Percentiles rank a stretch among this genome's conserved stretches.
Conservation (phyloP, 2,797 vertebrate species). For the Bucorvus abyssinicus region DNA sequence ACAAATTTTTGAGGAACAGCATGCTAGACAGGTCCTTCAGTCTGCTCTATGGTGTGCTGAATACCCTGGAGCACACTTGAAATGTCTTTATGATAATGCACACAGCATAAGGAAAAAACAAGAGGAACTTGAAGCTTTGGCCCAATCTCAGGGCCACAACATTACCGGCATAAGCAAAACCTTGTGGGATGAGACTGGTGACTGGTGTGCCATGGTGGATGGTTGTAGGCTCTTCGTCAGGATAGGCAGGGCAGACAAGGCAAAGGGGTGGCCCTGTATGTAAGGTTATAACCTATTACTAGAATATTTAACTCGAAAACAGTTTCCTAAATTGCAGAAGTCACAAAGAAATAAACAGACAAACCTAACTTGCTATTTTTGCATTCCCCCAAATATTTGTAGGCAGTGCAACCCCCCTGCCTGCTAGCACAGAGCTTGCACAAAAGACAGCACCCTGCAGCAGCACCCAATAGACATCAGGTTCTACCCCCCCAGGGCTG, state of each 20-base stretch:
- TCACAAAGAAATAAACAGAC: not conserved
- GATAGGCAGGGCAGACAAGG: accelerated
- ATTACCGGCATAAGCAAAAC: not conserved
- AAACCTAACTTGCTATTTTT: not conserved
- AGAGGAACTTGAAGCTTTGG: not conserved
- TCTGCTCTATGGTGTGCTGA: not conserved
- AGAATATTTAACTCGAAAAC: not conserved
- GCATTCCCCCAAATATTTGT: not conserved
- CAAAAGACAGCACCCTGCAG: too few relatives aligned
- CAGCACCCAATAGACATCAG: too few relatives aligned
- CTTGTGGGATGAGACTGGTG: not conserved
- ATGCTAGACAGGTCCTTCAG: not conserved
- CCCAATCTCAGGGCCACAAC: not conserved
- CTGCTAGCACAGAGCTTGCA: too few relatives aligned
- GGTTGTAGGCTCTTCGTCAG: accelerated
- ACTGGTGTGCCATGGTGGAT: accelerated
- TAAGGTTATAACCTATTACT: not conserved
- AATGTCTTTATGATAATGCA: not conserved
- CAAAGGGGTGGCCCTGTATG: not conserved
- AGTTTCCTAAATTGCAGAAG: not conserved
- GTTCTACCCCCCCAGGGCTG: too few relatives aligned
- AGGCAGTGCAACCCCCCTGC: too few relatives aligned
- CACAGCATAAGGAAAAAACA: not conserved
- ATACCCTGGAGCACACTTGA: not conserved
- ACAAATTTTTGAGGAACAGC: not conserved